Base-by-base conservation (phyloP, 2,797 vertebrate species). In the Phyllotis vaccarum region DNA sequence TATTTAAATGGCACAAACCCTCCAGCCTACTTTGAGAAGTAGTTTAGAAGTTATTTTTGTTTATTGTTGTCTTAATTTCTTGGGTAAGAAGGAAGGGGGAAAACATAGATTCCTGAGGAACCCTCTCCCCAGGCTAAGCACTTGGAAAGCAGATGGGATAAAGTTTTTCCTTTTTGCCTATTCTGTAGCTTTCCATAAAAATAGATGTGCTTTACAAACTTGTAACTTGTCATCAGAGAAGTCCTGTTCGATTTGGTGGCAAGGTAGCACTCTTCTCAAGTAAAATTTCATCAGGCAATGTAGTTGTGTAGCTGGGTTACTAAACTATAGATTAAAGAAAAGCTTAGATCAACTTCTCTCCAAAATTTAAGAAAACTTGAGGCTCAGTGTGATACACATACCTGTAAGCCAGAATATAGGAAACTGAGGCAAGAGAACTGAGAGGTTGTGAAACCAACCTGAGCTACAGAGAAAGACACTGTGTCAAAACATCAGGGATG, bases 1-100 rank as follows among this genome's bases (percentile, higher is more conserved):
- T 76, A 96, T 97, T 95, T 96, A 90, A 97, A 94, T 96, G 87
- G 93, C 90, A 91, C 74, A 95, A 95, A 93, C 86, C 46, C 46
- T 49, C 64, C 34, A 64, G 34, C 52, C 19, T 88, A 24, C 54
- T 75, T 70, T 34, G 8, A 58, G 72, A 74, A 21, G 80, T 66
- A 86, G 81, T 89, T 93, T 86, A 66, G 70, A 54, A 54, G 85
- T 66, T 62, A 46, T 27, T 62, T 66, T 43, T 56, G 46, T 76
- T 90, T 17, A 86, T 96, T 94, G 93, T 83, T 92, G 56, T 79
- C 88, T 88, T 81, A 37, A 85, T 85, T 95, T 64, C 19, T 24
- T 56, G 60, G 21, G 70, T 16, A 49, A 79, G 56, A 66, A 86
- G 78, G 54, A 83, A 95, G 62, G 58, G 19, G 54, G 54, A 49